These are phyloP conservation scores for Cassiopea andromeda DNA, from an alignment of 30 jellyfish, hydroid and myxozoan species.

Conservation along the genomic window DNA sequence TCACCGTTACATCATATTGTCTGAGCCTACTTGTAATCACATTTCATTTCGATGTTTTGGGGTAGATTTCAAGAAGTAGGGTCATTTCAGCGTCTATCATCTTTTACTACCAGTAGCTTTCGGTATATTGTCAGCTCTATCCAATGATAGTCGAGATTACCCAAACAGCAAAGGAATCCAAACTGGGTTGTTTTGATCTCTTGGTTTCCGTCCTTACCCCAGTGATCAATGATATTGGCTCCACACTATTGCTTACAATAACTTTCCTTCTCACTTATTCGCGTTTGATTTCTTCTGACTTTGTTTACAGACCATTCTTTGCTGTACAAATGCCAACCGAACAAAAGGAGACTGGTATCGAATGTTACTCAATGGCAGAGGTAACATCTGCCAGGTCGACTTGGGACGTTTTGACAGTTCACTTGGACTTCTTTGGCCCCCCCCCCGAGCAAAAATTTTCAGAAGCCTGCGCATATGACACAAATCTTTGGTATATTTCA, in stretches of 20 bases:
- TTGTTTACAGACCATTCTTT: constrained; percentile 51
- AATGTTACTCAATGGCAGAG: background rate
- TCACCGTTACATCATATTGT: background rate
- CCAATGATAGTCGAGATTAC: constrained; percentile 2
- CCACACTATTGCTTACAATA: background rate
- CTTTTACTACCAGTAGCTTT: background rate
- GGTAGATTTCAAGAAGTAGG: background rate
- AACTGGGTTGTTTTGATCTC: background rate
- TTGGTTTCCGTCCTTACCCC: background rate
- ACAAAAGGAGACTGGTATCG: constrained; percentile 22
- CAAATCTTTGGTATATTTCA: too few relatives aligned
- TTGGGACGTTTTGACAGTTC: too few relatives aligned
- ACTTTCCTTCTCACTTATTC: background rate
- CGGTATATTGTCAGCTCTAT: background rate
- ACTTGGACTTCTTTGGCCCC: too few relatives aligned
- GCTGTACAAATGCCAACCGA: constrained; percentile 53
- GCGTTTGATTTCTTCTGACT: constrained; percentile 1
- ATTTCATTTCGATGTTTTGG: background rate
- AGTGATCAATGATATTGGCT: background rate
- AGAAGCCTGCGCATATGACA: too few relatives aligned
- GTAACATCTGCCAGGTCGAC: background rate
- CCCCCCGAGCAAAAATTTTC: too few relatives aligned
- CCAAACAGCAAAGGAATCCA: background rate
- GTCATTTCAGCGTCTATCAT: background rate
- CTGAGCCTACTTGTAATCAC: background rate